Conservation (phyloP, 2,113 vertebrate species). For the Triplophysa dalaica region DNA sequence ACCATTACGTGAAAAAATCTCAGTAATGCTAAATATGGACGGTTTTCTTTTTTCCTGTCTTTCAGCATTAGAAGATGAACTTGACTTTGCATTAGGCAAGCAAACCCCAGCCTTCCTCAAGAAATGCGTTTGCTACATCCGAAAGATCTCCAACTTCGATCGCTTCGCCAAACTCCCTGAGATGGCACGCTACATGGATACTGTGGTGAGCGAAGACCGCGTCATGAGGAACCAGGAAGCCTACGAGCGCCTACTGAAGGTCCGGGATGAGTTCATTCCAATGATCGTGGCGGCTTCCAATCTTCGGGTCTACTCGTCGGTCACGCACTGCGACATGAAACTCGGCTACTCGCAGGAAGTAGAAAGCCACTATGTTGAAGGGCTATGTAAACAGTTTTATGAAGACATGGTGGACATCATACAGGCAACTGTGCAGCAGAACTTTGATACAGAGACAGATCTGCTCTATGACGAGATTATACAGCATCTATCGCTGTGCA, state of each 20-base stretch:
- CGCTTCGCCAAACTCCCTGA: constrained; percentile 92
- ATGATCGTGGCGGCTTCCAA: constrained; percentile 93
- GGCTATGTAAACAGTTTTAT: constrained; percentile 97
- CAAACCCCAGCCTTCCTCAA: constrained; percentile 96
- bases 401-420: constrained; percentile 99
- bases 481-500: constrained; percentile 93
- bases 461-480: constrained; percentile 91
- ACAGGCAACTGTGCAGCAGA: constrained; percentile 96
- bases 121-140: constrained; percentile 98
- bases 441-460: constrained; percentile 94
- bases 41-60: constrained; percentile 49
- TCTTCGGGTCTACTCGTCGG: constrained; percentile 92
- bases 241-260: constrained; percentile 89
- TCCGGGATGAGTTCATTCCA: constrained; percentile 97
- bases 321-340: constrained; percentile 99
- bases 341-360: constrained; percentile 94
- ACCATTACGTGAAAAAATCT: constrained; percentile 26
- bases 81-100: constrained; percentile 97
- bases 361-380: constrained; percentile 96
- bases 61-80: constrained; percentile 93
- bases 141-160: constrained; percentile 97
- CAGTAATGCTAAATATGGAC: background rate
- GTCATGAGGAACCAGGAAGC: constrained; percentile 89
- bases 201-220: constrained; percentile 79
- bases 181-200: constrained; percentile 95